Base-by-base conservation (phyloP, 2,797 vertebrate species). In the Anisognathus igniventris region DNA sequence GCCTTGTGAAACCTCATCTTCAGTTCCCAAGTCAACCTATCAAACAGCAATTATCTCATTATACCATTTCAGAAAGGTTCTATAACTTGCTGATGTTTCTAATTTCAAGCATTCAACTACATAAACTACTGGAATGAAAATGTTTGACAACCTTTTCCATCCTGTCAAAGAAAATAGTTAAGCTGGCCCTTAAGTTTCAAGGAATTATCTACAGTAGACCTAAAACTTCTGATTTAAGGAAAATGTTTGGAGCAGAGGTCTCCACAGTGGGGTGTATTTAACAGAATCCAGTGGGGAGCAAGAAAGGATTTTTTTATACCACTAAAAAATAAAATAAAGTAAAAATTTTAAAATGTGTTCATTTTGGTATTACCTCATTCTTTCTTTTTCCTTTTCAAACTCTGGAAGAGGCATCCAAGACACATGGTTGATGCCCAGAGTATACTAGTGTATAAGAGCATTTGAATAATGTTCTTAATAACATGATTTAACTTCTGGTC, bases 351-450 rank as follows among this genome's bases (percentile, higher is more conserved):
- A 73, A 61, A 66, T 17, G 3, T 42, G 19, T 13, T 60, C 39
- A 57, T 53, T 75, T 85, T 31, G 21, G 27, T 12, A 28, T 65
- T 64, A 48, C 16, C 3, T n/a, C 14, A 11, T 14, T 62, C 0
- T 25, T 62, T 39, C 65, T 25, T 18, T 2, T 27, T 33, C 9
- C 18, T 61, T 78, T 67, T 58, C n/a, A 42, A 89, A 72, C 10
- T 5, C 27, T 42, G 17, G 4, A 60, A 72, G 6, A 57, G 15
- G 3, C 15, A 51, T 44, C 37, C 42, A 56, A 58, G 7, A 57
- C 23, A 74, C 0, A 1, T 2, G 6, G 12, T 7, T 5, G 4
- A 60, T 65, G 42, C 19, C 27, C 14, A 19, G 30, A 35, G 42
- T 25, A 28, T 54, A 40, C 12, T 8, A 45, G 14, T 10, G 8